Percentiles rank a stretch among this genome's conserved stretches.
These are phyloP conservation scores for Coryphaenoides rupestris DNA, from an alignment of 2,113 vertebrate species.

Conservation along the genomic window DNA sequence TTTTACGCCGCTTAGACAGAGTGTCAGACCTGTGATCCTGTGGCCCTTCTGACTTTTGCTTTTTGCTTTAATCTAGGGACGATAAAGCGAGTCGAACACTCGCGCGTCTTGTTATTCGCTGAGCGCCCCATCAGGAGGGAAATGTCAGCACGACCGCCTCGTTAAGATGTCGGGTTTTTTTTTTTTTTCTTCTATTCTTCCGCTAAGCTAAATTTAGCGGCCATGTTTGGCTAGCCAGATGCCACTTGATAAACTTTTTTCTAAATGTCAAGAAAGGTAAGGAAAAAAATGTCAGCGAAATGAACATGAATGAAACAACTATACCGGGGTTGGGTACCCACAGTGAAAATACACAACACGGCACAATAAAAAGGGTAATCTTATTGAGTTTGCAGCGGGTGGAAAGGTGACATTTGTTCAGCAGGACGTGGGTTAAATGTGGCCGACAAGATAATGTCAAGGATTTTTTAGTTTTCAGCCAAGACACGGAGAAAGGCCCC, in stretches of 20 bases:
- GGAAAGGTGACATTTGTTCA: conserved; percentile 58
- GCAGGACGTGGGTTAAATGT: conserved; percentile 45
- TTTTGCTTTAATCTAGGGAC: conserved; percentile 6
- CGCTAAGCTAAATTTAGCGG: no score
- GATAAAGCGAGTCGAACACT: not conserved
- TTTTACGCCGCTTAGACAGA: no score
- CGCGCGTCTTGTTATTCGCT: no score
- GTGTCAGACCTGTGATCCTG: conserved; percentile 3
- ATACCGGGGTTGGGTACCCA: conserved; percentile 13
- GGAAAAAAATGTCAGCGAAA: conserved; percentile 51
- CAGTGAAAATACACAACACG: conserved; percentile 6
- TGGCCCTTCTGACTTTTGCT: not conserved
- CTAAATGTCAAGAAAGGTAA: no score
- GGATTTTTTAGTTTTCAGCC: conserved; percentile 5
- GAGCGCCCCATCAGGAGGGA: no score
- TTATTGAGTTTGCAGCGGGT: conserved; percentile 32
- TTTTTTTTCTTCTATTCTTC: no score
- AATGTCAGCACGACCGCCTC: no score
- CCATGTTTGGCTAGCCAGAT: conserved; percentile 34
- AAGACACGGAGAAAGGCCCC: conserved; percentile 2
- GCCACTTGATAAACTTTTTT: conserved; percentile 43
- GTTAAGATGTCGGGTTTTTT: no score
- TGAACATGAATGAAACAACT: conserved; percentile 23
- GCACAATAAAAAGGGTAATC: conserved; percentile 46
- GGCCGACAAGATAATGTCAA: conserved; percentile 51